phyloP scores from a whole-genome alignment of 2,888 invertebrate species.

The Lycia hirtaria region DNA sequence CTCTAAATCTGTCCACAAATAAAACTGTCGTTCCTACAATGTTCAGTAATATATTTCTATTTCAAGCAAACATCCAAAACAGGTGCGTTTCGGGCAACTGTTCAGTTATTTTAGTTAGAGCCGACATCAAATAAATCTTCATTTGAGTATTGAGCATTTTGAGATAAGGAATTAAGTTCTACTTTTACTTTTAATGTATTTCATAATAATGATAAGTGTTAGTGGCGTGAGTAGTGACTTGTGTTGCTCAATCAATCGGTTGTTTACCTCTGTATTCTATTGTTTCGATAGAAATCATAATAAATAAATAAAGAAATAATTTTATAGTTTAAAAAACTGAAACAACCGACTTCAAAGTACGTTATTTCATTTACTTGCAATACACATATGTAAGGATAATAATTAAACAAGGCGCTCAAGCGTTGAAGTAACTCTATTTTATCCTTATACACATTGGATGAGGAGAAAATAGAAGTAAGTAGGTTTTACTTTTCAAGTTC shows the following conservation, averaged over 20 bases:
- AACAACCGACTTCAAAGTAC: too few species aligned
- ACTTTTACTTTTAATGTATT: conserved; percentile 45
- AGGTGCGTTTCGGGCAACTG: conserved; percentile 63
- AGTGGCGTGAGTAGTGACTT: conserved; percentile 14
- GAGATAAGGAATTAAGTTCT: conserved; percentile 67
- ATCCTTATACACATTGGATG: too few species aligned
- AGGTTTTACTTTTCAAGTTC: too few species aligned
- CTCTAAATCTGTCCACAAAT: conserved; percentile 53
- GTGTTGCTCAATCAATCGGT: background rate
- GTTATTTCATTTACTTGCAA: too few species aligned
- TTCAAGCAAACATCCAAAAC: conserved; percentile 64
- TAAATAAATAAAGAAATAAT: too few species aligned
- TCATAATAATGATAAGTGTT: conserved; percentile 34
- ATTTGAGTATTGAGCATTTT: conserved; percentile 68
- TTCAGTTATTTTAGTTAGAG: conserved; percentile 26
- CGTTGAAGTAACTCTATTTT: background rate
- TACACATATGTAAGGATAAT: too few species aligned
- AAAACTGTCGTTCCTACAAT: conserved; percentile 66
- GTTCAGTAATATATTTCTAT: conserved; percentile 57
- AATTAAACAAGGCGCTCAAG: too few species aligned
- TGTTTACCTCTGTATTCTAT: background rate
- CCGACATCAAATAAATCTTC: conserved; percentile 62
- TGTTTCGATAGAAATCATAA: background rate
- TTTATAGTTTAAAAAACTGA: too few species aligned
- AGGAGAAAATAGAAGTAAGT: too few species aligned